Conservation (phyloP, 2,113 vertebrate genomes). For the Oncorhynchus nerka region DNA sequence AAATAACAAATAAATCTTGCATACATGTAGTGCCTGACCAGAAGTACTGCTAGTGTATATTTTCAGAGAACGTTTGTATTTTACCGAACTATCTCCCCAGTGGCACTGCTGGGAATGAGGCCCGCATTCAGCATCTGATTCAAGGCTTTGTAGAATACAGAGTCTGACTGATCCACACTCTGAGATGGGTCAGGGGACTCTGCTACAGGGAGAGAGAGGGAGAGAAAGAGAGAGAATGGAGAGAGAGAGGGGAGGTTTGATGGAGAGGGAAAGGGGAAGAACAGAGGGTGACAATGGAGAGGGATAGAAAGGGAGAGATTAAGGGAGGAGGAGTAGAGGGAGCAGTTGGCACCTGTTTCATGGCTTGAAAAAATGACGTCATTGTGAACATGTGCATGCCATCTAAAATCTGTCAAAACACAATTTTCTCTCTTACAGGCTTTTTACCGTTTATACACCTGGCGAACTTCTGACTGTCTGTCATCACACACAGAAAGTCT, state of each 20-base stretch:
- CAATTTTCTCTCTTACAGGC: not conserved
- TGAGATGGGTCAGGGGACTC: not conserved
- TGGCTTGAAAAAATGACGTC: not conserved
- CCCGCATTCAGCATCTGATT: slow-evolving; percentile 5
- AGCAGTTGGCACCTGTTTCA: not conserved
- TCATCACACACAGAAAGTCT: slow-evolving; percentile 22
- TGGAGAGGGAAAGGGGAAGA: not conserved
- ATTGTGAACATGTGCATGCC: no score
- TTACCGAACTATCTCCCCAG: slow-evolving; percentile 13
- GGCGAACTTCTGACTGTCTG: slow-evolving; percentile 9
- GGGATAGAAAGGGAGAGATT: not conserved
- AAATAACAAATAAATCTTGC: no score
- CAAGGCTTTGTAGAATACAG: slow-evolving; percentile 13
- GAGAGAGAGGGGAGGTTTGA: no score
- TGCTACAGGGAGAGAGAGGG: not conserved
- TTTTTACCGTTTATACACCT: not conserved
- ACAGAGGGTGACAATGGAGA: not conserved
- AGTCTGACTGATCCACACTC: slow-evolving; percentile 1
- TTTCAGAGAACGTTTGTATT: not conserved
- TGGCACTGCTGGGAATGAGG: not conserved
- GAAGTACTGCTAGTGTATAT: no score
- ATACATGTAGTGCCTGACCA: no score
- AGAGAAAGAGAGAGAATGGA: not conserved
- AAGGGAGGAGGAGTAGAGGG: not conserved
- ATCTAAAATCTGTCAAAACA: no score